Evolutionary conservation across 1,140 invertebrate genomes (phyloP), one percentile per base, ranked within the genome.

Genomic region (Tetramorium simillimum): DNA sequence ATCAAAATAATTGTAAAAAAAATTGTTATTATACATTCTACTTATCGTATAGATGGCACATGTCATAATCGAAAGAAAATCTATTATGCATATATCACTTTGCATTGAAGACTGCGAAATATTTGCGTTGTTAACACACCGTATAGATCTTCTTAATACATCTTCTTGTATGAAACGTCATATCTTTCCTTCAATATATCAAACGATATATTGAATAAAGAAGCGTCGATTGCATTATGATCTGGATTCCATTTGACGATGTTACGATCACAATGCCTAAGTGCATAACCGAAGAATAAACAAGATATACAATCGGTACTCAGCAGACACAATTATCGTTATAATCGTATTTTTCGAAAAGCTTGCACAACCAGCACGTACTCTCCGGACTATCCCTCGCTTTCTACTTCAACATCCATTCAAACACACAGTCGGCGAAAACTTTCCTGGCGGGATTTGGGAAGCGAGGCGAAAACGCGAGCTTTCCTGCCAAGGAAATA

Each of bases 301-400:
- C 90, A 93, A 94, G 92, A 95, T 94, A 92, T 94, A 93, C 87
- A 85, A 85, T 43, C 76, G 86, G 85, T 92, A 93, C 93, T 95
- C 92, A 87, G 92, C 93, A 94, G 92, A 94, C 93, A 93, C 93
- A 95, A 95, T 95, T 95, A 95, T 95, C 93, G 92, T 95, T 94
- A 94, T 93, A 94, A 95, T 94, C 93, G 91, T 95, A 94, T 94
- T 94, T 95, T 94, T 92, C 89, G 91, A 90, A 94, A 94, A 92
- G 91, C 91, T 92, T 84, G 60, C 90, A 58, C 69, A 88, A 84
- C 80, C 69, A 75, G 85, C 87, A 86, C 85, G 87, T 91, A 93
- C 60, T 70, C 24, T 86, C 21, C 21, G 70, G 76, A 78, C 70
- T 69, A 51, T 24, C 72, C 12, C 49, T 43, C 46, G 43, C 63